These are phyloP conservation scores for Melipona bicolor DNA, from an alignment of 2,888 invertebrate species.

Conservation along the genomic window DNA sequence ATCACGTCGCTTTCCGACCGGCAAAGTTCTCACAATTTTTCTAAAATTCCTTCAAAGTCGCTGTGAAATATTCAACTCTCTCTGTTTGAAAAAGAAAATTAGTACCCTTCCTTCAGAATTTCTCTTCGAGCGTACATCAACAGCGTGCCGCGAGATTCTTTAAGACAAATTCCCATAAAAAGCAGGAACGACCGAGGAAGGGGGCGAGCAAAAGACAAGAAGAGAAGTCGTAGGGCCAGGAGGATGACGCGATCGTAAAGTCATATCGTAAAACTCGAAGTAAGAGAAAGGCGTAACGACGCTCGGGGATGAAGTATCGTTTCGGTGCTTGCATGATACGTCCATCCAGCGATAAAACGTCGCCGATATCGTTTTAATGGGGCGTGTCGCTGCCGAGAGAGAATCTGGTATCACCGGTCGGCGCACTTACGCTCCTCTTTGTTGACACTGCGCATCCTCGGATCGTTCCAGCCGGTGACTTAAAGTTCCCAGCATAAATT, in stretches of 20 bases:
- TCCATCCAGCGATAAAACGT: conserved; percentile 64
- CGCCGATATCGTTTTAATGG: conserved; percentile 61
- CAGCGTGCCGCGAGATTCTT: background rate
- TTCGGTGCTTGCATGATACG: conserved; percentile 42
- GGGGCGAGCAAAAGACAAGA: background rate
- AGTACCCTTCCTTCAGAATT: too few relatives aligned
- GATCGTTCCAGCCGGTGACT: conserved; percentile 43
- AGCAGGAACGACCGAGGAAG: background rate
- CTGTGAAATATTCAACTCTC: too few relatives aligned
- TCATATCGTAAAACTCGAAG: conserved; percentile 64
- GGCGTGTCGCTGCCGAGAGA: conserved; percentile 36
- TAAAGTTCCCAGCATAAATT: conserved; percentile 65
- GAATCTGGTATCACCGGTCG: conserved; percentile 61
- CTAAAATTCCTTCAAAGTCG: too few relatives aligned
- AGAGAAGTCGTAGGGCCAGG: conserved; percentile 16
- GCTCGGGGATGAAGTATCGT: conserved; percentile 62
- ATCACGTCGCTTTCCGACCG: too few relatives aligned
- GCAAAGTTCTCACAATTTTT: too few relatives aligned
- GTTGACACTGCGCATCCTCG: conserved; percentile 55
- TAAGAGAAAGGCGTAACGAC: conserved; percentile 68
- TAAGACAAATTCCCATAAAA: background rate
- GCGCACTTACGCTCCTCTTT: conserved; percentile 45
- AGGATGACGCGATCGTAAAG: conserved; percentile 62
- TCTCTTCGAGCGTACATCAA: background rate
- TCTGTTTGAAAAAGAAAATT: too few relatives aligned